These are phyloP conservation scores for Paramacrobiotus metropolitanus DNA, from an alignment of 1,140 invertebrate species.

Conservation along the genomic window DNA sequence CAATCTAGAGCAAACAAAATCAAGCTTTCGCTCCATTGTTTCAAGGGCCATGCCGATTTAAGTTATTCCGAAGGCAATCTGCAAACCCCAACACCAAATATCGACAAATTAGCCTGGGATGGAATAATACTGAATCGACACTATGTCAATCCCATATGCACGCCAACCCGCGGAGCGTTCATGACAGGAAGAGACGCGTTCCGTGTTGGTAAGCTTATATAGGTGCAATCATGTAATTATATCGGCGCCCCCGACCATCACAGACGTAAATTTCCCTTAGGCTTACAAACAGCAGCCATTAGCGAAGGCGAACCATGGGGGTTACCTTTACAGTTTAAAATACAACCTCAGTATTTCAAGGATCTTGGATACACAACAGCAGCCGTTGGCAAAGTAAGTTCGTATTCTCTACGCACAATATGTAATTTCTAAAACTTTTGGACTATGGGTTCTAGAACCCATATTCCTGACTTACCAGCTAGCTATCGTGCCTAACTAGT, in stretches of 20 bases:
- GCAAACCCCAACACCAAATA: no score
- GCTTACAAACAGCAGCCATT: slow-evolving; percentile 21
- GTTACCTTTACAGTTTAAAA: slow-evolving; percentile 5
- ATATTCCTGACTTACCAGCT: no score
- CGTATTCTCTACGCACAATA: no score
- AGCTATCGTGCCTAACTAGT: no score
- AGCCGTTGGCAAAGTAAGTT: neutral
- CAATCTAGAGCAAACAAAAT: no score
- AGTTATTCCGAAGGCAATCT: neutral
- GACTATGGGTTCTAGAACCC: no score
- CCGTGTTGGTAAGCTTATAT: no score
- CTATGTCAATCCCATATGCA: slow-evolving; percentile 49
- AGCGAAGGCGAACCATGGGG: neutral
- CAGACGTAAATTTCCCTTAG: no score
- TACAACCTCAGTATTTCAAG: neutral
- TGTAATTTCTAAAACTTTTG: no score
- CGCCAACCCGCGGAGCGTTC: slow-evolving; percentile 46
- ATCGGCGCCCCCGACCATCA: no score
- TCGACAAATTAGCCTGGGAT: slow-evolving; percentile 47
- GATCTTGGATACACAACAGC: neutral
- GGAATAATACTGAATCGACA: slow-evolving; percentile 52
- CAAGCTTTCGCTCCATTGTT: no score
- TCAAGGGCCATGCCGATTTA: neutral
- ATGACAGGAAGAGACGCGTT: slow-evolving; percentile 69
- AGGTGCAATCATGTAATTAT: no score